These are phyloP conservation scores for Pseudochaenichthys georgianus DNA, from an alignment of 2,797 vertebrate species.

Conservation along the genomic window DNA sequence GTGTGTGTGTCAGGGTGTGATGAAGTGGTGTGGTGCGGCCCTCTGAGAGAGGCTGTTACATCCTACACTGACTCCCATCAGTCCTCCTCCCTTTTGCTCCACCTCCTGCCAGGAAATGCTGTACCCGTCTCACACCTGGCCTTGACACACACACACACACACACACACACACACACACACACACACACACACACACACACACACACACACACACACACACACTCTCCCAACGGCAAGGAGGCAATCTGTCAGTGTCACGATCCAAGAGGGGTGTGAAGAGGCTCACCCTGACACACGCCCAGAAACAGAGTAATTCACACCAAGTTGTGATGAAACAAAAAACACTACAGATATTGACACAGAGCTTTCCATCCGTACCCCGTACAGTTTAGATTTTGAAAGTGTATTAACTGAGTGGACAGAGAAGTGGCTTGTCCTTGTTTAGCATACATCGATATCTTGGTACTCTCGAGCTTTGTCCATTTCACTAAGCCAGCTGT, in stretches of 20 bases:
- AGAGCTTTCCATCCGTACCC: background rate
- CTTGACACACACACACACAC: constrained; percentile 34
- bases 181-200: constrained; percentile 15
- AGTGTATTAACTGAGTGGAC: background rate
- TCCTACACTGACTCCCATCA: constrained; percentile 55
- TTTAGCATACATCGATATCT: constrained; percentile 32
- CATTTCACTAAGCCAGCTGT: too few species aligned
- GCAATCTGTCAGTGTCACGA: constrained; percentile 64
- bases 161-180: constrained; percentile 30
- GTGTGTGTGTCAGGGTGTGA: too few species aligned
- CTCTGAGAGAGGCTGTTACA: constrained; percentile 52
- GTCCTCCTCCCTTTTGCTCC: constrained; percentile 39
- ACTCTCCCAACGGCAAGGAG: constrained; percentile 24
- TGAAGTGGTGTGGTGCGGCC: constrained; percentile 16
- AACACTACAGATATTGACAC: constrained; percentile 26
- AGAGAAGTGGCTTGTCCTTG: background rate
- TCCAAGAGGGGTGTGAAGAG: constrained; percentile 78
- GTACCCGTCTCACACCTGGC: constrained; percentile 69
- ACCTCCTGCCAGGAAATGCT: constrained; percentile 43
- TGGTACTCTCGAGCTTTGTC: background rate
- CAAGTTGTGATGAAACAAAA: constrained; percentile 25
- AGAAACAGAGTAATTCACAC: constrained; percentile 74
- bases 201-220: constrained; percentile 14
- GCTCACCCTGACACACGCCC: constrained; percentile 59
- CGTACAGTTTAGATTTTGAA: constrained; percentile 7